These are phyloP conservation scores for Latrodectus hesperus DNA, from an alignment of 2,888 invertebrate species.

Conservation along the genomic window DNA sequence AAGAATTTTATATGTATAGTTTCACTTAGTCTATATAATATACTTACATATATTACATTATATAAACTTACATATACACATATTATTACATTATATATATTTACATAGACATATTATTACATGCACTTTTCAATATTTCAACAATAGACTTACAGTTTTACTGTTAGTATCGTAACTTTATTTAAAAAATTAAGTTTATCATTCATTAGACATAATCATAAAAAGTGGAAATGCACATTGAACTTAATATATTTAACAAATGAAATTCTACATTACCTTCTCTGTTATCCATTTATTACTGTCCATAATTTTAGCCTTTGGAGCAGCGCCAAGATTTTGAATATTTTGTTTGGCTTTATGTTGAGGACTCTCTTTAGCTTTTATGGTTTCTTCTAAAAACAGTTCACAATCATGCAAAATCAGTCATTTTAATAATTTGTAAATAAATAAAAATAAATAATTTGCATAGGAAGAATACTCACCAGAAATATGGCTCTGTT, in stretches of 20 bases:
- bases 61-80: no score
- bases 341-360: slow-evolving; percentile 57
- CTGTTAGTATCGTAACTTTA: no score
- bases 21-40: no score
- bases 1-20: no score
- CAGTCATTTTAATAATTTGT: not conserved
- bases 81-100: no score
- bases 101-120: no score
- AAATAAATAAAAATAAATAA: not conserved
- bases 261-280: slow-evolving; percentile 23
- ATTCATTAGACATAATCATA: no score
- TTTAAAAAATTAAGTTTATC: no score
- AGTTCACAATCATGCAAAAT: not conserved
- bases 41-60: no score
- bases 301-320: slow-evolving; percentile 84
- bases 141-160: no score
- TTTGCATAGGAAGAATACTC: not conserved
- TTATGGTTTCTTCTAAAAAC: slow-evolving; percentile 32
- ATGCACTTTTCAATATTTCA: no score
- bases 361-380: slow-evolving; percentile 46
- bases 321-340: slow-evolving; percentile 82
- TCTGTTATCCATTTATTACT: slow-evolving; percentile 80
- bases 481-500: slow-evolving; percentile 20
- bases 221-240: not conserved
- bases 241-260: not conserved